Base-by-base conservation (phyloP, 2,797 vertebrate genomes). In the Lacerta viridis region DNA sequence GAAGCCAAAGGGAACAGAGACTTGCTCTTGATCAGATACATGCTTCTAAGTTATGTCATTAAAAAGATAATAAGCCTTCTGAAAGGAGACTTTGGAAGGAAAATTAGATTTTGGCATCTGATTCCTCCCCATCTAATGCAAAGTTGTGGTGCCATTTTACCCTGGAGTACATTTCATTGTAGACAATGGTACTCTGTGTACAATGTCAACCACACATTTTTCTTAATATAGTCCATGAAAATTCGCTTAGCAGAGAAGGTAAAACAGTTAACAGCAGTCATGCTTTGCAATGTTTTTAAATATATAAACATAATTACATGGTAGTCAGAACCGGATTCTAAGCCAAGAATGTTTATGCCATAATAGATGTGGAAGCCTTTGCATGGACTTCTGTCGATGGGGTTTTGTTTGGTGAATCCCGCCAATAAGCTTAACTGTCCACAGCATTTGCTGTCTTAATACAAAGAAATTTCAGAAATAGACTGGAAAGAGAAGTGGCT, bases 181-280 rank as follows among this genome's bases (percentile, higher is more conserved):
- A 46, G 86, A 43, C 80, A 76, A 13, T 75, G 39, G 43, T 75
- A n/a, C 29, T 75, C 1, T 83, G n/a, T 68, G 29, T 81, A 25
- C 17, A 64, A 79, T 78, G 15, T 61, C 43, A 88, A 15, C 25
- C 66, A 36, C 46, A 86, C 20, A 79, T 68, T 80, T 84, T 72
- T 88, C 66, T 80, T 69, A 84, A 77, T 88, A 15, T 79, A 71
- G 64, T 7, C 64, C 29, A 41, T 27, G 83, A 66, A 84, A 88
- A 79, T 41, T 7, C 71, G 25, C 33, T 83, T 41, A 84, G 29
- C 71, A 74, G 33, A 69, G 29, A 7, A 76, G 23, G 50, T 78
- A 79, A 69, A 27, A 23, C 64, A 59, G 36, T 59, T 55, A 79
- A 27, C 7, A 23, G n/a, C 4, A 68, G 5, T 46, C 17, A 59